phyloP scores from a whole-genome alignment of 2,797 vertebrate species.

The Semaprochilodus insignis region DNA sequence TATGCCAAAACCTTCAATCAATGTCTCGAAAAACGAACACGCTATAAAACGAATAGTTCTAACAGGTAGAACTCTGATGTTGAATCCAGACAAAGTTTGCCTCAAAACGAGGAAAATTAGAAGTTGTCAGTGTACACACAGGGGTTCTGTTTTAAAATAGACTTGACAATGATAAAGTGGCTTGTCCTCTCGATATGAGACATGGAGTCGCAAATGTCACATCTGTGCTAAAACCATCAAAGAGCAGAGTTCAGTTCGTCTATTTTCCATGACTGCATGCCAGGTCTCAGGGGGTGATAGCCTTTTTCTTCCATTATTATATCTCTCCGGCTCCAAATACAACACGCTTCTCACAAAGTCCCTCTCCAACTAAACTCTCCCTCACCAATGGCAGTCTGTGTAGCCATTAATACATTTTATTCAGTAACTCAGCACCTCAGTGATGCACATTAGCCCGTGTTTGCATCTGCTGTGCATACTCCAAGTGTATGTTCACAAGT shows the following conservation, averaged over 20 bases:
- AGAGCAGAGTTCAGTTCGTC: conserved; percentile 54
- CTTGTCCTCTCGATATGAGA: conserved; percentile 18
- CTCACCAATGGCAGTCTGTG: conserved; percentile 11
- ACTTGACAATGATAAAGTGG: conserved; percentile 9
- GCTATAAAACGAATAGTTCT: neutral
- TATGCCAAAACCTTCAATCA: conserved; percentile 10
- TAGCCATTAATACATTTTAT: neutral
- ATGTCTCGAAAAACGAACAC: neutral
- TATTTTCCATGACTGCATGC: conserved; percentile 71
- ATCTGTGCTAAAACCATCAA: conserved; percentile 67
- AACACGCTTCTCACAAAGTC: conserved; percentile 46
- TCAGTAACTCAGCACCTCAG: neutral
- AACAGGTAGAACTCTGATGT: neutral
- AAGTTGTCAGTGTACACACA: conserved; percentile 4
- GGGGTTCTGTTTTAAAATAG: conserved; percentile 16
- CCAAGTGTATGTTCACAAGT: conserved; percentile 24
- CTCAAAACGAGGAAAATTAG: neutral
- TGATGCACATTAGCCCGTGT: conserved; percentile 15
- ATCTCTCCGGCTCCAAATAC: conserved; percentile 55
- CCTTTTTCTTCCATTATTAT: conserved; percentile 60
- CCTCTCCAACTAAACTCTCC: conserved; percentile 9
- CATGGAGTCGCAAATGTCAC: conserved; percentile 54
- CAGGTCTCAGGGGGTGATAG: conserved; percentile 63
- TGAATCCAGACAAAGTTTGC: neutral
- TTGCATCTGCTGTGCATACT: conserved; percentile 25